Conservation (phyloP, 2,888 invertebrate genomes). For the Phyto melanocephala region DNA sequence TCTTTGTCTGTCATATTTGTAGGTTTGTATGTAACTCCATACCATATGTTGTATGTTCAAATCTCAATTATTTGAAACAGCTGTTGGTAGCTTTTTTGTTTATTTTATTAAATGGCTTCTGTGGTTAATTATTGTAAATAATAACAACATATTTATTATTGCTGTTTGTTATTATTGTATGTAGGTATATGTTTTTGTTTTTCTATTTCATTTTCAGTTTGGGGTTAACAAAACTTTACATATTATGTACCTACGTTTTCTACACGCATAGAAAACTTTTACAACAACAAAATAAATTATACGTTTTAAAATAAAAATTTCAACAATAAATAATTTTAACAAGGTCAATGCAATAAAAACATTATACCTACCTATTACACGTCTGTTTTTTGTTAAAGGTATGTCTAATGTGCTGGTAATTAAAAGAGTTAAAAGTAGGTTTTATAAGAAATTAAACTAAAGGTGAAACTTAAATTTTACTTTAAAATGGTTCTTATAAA, state of each 20-base stretch:
- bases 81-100: not conserved
- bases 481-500: not conserved
- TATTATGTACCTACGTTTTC: not conserved
- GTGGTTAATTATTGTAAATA: constrained; percentile 38
- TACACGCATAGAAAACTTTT: constrained; percentile 2
- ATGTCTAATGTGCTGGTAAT: too few species aligned
- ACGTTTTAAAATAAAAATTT: constrained; percentile 27
- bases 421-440: not conserved
- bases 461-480: not conserved
- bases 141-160: not conserved
- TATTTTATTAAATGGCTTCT: constrained; percentile 44
- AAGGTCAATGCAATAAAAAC: constrained; percentile 47
- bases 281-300: constrained; percentile 15
- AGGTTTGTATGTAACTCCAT: too few species aligned
- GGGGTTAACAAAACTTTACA: constrained; percentile 43
- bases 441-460: not conserved
- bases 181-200: too few species aligned
- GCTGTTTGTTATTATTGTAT: not conserved
- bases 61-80: constrained; percentile 15
- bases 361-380: too few species aligned
- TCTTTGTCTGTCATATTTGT: too few species aligned
- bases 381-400: too few species aligned
- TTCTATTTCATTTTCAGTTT: not conserved
- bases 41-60: not conserved
- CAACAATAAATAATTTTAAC: constrained; percentile 27